These are phyloP conservation scores for Vanacampus margaritifer DNA, from an alignment of 2,113 vertebrate species.

Conservation along the genomic window DNA sequence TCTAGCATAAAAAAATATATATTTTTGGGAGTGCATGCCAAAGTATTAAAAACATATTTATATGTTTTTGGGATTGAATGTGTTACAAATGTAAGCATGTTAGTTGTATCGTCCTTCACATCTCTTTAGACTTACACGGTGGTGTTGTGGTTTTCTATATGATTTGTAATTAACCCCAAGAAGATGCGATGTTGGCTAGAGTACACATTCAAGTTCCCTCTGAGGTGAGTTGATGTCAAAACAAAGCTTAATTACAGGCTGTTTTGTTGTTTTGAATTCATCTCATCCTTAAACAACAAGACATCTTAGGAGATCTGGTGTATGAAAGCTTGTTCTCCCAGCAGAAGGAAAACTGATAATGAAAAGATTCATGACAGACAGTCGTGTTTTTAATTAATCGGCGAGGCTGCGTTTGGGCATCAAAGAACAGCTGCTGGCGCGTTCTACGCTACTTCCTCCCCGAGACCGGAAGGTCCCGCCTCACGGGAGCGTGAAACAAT, in stretches of 20 bases:
- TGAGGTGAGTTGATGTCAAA: neutral
- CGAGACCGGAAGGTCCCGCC: conserved; percentile 18
- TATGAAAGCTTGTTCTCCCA: neutral
- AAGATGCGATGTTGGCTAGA: too few relatives aligned
- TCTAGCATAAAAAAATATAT: too few relatives aligned
- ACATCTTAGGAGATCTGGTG: neutral
- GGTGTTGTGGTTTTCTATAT: too few relatives aligned
- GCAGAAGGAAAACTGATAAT: neutral
- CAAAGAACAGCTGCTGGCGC: conserved; percentile 23
- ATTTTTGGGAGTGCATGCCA: too few relatives aligned
- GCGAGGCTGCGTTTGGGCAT: neutral
- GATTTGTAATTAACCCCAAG: too few relatives aligned
- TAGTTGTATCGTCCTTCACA: too few relatives aligned
- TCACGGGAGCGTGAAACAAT: conserved; percentile 32
- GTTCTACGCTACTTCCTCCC: conserved; percentile 18
- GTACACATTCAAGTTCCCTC: too few relatives aligned
- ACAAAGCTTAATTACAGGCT: conserved; percentile 25
- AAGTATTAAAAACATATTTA: too few relatives aligned
- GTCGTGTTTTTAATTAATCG: conserved; percentile 24
- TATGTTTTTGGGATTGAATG: too few relatives aligned
- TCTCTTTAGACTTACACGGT: too few relatives aligned
- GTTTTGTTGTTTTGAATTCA: neutral
- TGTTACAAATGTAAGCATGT: too few relatives aligned
- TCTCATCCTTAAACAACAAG: neutral
- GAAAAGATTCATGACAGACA: conserved; percentile 1